Evolutionary conservation across 2,888 invertebrate species (phyloP).

Genomic region (Conus canariensis): DNA sequence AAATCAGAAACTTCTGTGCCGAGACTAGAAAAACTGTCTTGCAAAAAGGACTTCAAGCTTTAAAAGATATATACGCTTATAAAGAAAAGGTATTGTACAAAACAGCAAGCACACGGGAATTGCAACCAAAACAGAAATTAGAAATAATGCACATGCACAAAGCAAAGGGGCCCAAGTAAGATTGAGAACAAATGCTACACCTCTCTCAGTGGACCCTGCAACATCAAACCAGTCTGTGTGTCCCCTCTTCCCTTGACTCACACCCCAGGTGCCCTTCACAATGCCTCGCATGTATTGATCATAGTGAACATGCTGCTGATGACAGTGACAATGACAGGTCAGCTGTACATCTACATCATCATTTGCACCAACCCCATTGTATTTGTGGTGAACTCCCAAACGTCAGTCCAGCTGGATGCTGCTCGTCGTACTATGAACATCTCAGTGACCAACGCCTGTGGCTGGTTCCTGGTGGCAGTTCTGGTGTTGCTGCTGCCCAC

Average conservation of each 20-base stretch:
- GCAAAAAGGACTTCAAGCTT: too few relatives aligned
- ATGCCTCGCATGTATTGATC: background rate
- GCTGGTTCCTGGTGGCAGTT: background rate
- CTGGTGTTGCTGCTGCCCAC: background rate
- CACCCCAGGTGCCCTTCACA: background rate
- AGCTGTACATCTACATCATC: background rate
- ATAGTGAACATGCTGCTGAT: background rate
- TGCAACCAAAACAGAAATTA: too few relatives aligned
- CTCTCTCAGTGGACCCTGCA: background rate
- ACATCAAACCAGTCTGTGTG: too few relatives aligned
- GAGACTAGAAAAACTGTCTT: too few relatives aligned
- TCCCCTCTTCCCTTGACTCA: background rate
- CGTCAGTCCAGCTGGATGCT: background rate
- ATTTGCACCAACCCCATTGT: background rate
- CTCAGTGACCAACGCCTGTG: too few relatives aligned
- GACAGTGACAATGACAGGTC: background rate
- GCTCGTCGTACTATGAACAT: background rate
- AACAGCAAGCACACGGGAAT: too few relatives aligned
- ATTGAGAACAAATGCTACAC: too few relatives aligned
- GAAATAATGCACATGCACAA: too few relatives aligned
- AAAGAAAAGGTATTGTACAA: too few relatives aligned
- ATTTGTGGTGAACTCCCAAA: background rate
- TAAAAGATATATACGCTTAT: too few relatives aligned
- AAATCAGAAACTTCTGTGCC: too few relatives aligned
- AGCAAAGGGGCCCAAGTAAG: too few relatives aligned